These are phyloP conservation scores for Myathropa florea DNA, from an alignment of 2,888 invertebrate species.

Conservation along the genomic window DNA sequence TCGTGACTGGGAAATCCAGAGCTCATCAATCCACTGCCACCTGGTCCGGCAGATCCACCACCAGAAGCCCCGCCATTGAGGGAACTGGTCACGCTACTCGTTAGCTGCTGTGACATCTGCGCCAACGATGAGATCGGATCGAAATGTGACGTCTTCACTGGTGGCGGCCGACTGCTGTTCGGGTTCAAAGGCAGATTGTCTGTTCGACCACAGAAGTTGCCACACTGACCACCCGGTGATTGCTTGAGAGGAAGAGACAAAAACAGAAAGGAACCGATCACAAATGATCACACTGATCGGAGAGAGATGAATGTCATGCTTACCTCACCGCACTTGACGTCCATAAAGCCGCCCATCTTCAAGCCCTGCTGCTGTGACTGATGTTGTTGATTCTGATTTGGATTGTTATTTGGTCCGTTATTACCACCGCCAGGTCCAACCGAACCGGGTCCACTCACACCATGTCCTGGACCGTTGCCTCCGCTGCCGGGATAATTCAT, in stretches of 20 bases:
- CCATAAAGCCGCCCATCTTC: constrained; percentile 79
- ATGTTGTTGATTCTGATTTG: constrained; percentile 54
- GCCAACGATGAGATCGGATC: constrained; percentile 96
- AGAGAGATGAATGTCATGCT: background rate
- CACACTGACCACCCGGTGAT: constrained; percentile 72
- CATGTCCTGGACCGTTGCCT: constrained; percentile 38
- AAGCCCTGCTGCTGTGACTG: constrained; percentile 57
- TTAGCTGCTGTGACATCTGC: constrained; percentile 96
- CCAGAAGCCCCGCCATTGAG: constrained; percentile 79
- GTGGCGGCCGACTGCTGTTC: constrained; percentile 83
- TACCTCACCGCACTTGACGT: constrained; percentile 72
- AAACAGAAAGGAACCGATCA: background rate
- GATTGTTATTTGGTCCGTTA: constrained; percentile 72
- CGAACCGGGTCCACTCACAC: constrained; percentile 71
- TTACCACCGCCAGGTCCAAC: constrained; percentile 22
- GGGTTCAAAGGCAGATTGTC: constrained; percentile 87
- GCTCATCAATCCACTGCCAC: constrained; percentile 71
- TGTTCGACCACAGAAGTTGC: constrained; percentile 80
- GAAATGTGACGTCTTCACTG: constrained; percentile 87
- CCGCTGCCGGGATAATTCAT: constrained; percentile 74
- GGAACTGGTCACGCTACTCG: constrained; percentile 86
- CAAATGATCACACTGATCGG: background rate
- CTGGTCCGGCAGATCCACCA: constrained; percentile 74
- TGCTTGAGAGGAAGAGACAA: constrained; percentile 74
- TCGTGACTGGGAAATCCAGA: constrained; percentile 72